Conservation (phyloP, 2,888 invertebrate genomes). For the Holacanthella duospinosa region DNA sequence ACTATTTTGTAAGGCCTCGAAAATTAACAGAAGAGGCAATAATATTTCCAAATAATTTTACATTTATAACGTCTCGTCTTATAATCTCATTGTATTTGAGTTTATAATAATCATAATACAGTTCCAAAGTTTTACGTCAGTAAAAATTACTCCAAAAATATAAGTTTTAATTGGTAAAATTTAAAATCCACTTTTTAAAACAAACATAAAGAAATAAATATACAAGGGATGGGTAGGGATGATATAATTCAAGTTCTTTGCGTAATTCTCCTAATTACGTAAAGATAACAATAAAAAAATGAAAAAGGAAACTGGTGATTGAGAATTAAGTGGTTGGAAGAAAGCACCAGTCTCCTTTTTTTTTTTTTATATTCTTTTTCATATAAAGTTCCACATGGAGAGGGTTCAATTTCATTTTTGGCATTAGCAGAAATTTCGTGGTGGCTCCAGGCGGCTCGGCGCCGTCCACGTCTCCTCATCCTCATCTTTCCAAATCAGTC, state of each 20-base stretch:
- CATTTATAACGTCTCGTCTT: no score
- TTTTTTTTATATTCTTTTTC: not conserved
- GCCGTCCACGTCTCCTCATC: slow-evolving; percentile 4
- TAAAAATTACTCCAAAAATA: no score
- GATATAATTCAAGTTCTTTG: not conserved
- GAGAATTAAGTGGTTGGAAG: slow-evolving; percentile 5
- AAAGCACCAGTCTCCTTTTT: not conserved
- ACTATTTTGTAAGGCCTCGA: no score
- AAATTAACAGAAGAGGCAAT: no score
- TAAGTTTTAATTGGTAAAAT: no score
- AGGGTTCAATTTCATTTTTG: slow-evolving; percentile 4
- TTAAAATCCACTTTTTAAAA: no score
- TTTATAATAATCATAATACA: no score
- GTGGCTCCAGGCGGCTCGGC: slow-evolving; percentile 3
- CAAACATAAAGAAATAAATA: no score
- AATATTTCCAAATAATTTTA: no score
- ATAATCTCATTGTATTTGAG: no score
- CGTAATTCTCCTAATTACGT: not conserved
- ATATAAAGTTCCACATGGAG: not conserved
- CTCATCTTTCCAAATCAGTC: slow-evolving; percentile 1
- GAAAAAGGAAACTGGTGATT: not conserved
- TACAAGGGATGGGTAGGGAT: not conserved
- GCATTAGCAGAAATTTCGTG: slow-evolving; percentile 1
- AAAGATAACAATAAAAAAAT: not conserved
- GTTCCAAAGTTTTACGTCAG: no score